Percentiles rank a stretch among this genome's conserved stretches.
Evolutionary conservation across 2,797 vertebrate species (phyloP).

Genomic region (Myripristis jacobus): DNA sequence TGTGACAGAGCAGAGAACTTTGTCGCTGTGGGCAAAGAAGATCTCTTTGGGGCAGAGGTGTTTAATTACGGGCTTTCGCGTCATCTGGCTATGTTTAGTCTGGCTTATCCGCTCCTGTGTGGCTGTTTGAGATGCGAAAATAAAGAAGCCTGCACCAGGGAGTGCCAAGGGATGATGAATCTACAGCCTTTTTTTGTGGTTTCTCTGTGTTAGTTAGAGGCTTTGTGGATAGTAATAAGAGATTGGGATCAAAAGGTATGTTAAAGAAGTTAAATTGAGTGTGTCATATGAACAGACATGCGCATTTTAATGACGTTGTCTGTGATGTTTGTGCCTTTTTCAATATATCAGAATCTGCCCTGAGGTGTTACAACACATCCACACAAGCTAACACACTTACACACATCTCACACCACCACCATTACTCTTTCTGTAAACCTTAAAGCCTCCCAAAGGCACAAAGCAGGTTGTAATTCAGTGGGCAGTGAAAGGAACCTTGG

Average conservation of each 20-base stretch:
- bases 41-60: constrained; percentile 68
- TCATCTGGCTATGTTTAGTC: constrained; percentile 62
- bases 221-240: constrained; percentile 16
- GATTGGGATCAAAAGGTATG: constrained; percentile 43
- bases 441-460: constrained; percentile 18
- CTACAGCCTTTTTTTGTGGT: constrained; percentile 41
- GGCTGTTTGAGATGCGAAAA: constrained; percentile 44
- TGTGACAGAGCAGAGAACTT: constrained; percentile 16
- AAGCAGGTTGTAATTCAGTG: constrained; percentile 24
- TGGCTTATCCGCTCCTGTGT: constrained; percentile 46
- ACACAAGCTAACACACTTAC: neutral
- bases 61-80: constrained; percentile 78
- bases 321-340: constrained; percentile 10
- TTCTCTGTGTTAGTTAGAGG: constrained; percentile 38
- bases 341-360: constrained; percentile 9
- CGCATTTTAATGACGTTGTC: neutral
- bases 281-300: neutral
- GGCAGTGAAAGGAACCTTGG: constrained; percentile 37
- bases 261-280: constrained; percentile 20
- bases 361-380: neutral
- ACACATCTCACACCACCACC: neutral
- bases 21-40: constrained; percentile 29
- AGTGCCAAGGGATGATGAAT: constrained; percentile 28
- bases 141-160: constrained; percentile 21
- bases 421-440: constrained; percentile 47